Percentiles rank a stretch among this genome's conserved stretches.
Conservation (phyloP, 2,888 invertebrate genomes). For the Dryocosmus kuriphilus region DNA sequence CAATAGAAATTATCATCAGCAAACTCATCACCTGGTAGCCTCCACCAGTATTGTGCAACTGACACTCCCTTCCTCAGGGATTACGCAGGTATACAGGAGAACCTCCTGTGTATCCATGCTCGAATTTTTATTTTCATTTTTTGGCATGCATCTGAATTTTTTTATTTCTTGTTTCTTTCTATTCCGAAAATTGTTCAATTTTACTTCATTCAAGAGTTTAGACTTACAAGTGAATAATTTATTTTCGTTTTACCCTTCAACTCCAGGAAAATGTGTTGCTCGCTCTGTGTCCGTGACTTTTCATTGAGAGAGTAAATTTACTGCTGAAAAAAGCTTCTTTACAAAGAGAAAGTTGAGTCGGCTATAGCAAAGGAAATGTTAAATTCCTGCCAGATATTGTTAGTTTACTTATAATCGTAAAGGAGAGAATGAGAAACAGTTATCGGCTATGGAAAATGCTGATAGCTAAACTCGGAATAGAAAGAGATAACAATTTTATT, state of each 20-base stretch:
- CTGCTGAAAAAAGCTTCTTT: too few relatives aligned
- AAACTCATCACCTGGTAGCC: conserved; percentile 80
- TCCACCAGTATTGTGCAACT: conserved; percentile 92
- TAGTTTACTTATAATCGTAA: too few relatives aligned
- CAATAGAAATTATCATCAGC: conserved; percentile 77
- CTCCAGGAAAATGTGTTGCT: too few relatives aligned
- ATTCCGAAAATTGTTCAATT: background rate
- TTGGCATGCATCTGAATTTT: conserved; percentile 45
- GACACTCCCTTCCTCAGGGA: conserved; percentile 81
- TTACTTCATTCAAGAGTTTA: conserved; percentile 34
- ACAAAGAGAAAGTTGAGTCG: too few relatives aligned
- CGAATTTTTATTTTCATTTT: conserved; percentile 57
- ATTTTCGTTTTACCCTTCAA: background rate
- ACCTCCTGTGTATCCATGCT: conserved; percentile 71
- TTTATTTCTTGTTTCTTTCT: conserved; percentile 38
- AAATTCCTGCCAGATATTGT: too few relatives aligned
- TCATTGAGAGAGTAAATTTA: too few relatives aligned
- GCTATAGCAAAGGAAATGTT: too few relatives aligned
- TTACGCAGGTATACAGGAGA: conserved; percentile 75
- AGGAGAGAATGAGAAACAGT: too few relatives aligned
- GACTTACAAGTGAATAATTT: conserved; percentile 10
- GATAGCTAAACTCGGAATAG: background rate
- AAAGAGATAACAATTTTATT: background rate
- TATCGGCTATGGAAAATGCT: too few relatives aligned
- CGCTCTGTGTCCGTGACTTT: too few relatives aligned